Conservation (phyloP, 2,888 invertebrate genomes). For the Morpho deidamia region DNA sequence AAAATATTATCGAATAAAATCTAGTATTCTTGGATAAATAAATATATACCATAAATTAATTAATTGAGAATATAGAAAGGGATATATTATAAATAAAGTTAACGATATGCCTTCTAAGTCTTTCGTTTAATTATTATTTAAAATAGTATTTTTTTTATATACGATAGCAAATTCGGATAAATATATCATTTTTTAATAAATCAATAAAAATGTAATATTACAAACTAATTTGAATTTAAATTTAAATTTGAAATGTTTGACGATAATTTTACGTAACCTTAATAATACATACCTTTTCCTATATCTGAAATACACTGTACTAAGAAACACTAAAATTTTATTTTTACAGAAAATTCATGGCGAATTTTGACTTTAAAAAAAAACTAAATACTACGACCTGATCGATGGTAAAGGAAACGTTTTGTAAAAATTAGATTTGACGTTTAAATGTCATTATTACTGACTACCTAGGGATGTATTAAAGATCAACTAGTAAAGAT, state of each 20-base stretch:
- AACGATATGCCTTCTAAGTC: too few relatives aligned
- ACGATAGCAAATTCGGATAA: too few relatives aligned
- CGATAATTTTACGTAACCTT: constrained; percentile 17
- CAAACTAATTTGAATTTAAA: constrained; percentile 1
- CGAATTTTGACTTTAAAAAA: constrained; percentile 16
- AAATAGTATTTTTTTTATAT: too few relatives aligned
- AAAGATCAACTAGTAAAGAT: background rate
- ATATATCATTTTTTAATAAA: too few relatives aligned
- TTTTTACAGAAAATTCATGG: constrained; percentile 14
- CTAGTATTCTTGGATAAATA: too few relatives aligned
- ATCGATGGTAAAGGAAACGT: constrained; percentile 28
- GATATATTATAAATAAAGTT: too few relatives aligned
- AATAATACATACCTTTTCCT: constrained; percentile 11
- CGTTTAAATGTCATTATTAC: constrained; percentile 15
- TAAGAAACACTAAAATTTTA: constrained; percentile 3
- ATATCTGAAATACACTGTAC: constrained; percentile 6
- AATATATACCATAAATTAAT: too few relatives aligned
- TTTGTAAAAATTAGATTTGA: constrained; percentile 23
- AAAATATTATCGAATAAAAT: too few relatives aligned
- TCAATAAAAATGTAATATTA: background rate
- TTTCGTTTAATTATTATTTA: too few relatives aligned
- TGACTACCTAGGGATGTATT: constrained; percentile 13
- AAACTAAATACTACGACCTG: constrained; percentile 19
- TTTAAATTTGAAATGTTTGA: constrained; percentile 1
- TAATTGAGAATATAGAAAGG: too few relatives aligned